Evolutionary conservation across 2,888 invertebrate species (phyloP), one percentile per base, ranked within the genome.

Genomic region (Drosophila rubida): DNA sequence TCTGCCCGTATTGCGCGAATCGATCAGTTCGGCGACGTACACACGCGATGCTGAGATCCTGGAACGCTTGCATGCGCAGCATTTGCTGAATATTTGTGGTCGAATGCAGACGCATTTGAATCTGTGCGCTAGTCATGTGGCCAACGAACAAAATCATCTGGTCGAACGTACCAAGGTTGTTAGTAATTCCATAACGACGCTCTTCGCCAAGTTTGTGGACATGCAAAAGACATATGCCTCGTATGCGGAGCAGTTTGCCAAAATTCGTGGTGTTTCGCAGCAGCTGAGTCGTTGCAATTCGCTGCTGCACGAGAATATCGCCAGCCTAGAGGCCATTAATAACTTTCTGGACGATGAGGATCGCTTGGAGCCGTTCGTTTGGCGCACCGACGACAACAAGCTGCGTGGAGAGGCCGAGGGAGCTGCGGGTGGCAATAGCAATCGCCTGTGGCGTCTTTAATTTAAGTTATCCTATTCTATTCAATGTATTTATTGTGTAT

Each of bases 1-100:
- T 91, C 92, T 98, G 55, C 98, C 98, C 0, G 97, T 98, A 49
- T 97, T 98, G 95, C 92, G 97, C 37, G 97, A 97, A 0, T 97
- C 97, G 41, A 92, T 97, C 54, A 96, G 97, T 0, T 96, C 96
- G 0, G 95, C 96, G 0, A 88, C 90, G 1, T 85, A 87, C 19
- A 93, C 96, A 51, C 93, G 97, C 46, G 98, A 98, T 91, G 96
- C 97, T 0, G 97, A 97, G 89, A 95, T 98, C 0, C 92, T 97
- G 19, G 98, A 98, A 92, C 94, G 94, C 89, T 75, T 93, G 76
- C 85, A 92, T 90, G 92, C 96, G 76, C 90, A 90, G 55, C 95
- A 96, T 30, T 90, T 96, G 89, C 94, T 96, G 35, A 94, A 95
- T 63, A 93, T 98, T 41, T 96, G 97, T 79, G 93, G 94, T 0